phyloP scores from a whole-genome alignment of 2,113 vertebrate genomes.

The Neolamprologus toae region DNA sequence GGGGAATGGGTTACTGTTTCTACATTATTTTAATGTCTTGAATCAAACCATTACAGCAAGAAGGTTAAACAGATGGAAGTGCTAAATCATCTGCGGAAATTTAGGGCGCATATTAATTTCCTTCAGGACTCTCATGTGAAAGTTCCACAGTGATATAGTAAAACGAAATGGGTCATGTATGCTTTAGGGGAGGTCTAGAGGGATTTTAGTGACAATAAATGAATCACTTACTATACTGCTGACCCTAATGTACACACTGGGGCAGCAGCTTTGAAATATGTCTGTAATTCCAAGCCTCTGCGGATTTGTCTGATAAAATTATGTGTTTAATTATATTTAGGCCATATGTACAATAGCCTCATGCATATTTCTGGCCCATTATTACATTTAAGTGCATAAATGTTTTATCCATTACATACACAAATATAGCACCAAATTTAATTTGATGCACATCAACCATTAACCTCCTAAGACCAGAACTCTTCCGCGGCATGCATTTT shows the following conservation, averaged over 20 bases:
- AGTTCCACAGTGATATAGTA: not conserved
- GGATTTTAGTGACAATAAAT: conserved; percentile 25
- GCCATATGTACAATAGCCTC: not conserved
- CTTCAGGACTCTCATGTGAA: not conserved
- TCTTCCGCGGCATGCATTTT: not conserved
- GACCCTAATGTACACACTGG: not conserved
- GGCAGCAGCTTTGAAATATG: not conserved
- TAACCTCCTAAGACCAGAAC: not conserved
- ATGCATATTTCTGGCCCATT: not conserved
- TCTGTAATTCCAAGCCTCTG: not conserved
- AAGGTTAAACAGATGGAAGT: conserved; percentile 41
- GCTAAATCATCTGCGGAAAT: conserved; percentile 28
- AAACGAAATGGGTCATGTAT: conserved; percentile 34
- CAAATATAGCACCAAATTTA: not conserved
- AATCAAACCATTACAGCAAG: not conserved
- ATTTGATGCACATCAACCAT: not conserved
- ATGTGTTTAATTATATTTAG: not conserved
- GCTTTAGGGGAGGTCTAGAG: not conserved
- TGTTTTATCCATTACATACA: not conserved
- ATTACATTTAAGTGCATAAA: not conserved
- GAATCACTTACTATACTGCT: not conserved
- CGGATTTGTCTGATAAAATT: not conserved
- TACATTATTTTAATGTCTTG: not conserved
- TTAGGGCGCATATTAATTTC: conserved; percentile 3
- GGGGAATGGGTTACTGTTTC: not conserved